Conservation (phyloP, 2,888 invertebrate species). For the Stenchaetothrips biformis region DNA sequence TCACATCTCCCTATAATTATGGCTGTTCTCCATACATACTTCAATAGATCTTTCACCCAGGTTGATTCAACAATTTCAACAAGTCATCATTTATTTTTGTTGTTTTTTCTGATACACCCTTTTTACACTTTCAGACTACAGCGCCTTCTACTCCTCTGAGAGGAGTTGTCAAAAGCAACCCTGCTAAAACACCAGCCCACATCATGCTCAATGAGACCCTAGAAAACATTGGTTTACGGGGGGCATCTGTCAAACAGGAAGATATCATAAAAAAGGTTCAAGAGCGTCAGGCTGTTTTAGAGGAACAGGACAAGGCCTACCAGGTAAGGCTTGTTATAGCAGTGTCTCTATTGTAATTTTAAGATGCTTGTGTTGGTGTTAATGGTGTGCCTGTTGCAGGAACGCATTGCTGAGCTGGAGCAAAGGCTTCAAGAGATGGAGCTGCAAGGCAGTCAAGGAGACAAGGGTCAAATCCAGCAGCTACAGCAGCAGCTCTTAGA, state of each 20-base stretch:
- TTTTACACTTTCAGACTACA: neutral
- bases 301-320: conserved; percentile 52
- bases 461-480: neutral
- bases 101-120: neutral
- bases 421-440: conserved; percentile 11
- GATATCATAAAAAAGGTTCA: conserved; percentile 53
- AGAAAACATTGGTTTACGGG: neutral
- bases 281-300: conserved; percentile 55
- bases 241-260: conserved; percentile 29
- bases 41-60: neutral
- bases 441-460: conserved; percentile 30
- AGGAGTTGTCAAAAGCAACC: neutral
- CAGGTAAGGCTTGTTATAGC: conserved; percentile 41
- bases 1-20: neutral
- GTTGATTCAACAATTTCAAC: neutral
- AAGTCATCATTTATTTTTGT: neutral
- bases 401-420: conserved; percentile 17
- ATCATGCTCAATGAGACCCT: neutral
- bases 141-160: neutral
- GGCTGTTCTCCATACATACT: neutral
- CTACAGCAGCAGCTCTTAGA: conserved; percentile 34
- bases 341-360: conserved; percentile 42
- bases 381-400: conserved; percentile 31
- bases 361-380: no score
- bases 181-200: neutral